phyloP scores from a whole-genome alignment of 2,113 vertebrate genomes.

The Actinemys pallida region DNA sequence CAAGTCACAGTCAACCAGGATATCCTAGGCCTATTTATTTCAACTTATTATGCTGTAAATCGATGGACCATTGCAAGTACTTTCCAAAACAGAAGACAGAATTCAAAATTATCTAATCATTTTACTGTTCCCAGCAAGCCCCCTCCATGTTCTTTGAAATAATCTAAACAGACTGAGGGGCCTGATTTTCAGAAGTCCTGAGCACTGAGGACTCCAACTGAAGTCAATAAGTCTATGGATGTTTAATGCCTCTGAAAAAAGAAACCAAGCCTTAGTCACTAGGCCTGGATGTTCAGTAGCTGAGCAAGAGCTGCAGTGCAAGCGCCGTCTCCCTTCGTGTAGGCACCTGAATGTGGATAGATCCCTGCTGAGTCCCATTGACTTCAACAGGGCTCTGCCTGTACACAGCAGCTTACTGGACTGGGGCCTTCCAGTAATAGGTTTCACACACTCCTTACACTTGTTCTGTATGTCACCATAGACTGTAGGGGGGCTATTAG shows the following conservation, averaged over 20 bases:
- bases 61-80: not conserved
- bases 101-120: not conserved
- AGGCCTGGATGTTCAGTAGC: not conserved
- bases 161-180: not conserved
- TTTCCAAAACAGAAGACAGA: not conserved
- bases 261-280: not conserved
- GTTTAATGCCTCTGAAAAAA: not conserved
- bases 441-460: not conserved
- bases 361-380: not conserved
- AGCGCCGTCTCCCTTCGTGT: not conserved
- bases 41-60: not conserved
- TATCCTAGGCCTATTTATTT: not conserved
- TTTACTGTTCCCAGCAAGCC: not conserved
- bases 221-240: not conserved
- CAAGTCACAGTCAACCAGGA: constrained; percentile 6
- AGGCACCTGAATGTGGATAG: not conserved
- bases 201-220: not conserved
- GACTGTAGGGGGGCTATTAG: fast-evolving
- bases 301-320: not conserved
- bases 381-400: not conserved
- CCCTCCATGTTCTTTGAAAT: not conserved
- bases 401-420: not conserved
- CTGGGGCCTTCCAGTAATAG: not conserved
- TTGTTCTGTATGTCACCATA: not conserved
- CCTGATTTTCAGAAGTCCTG: not conserved